Conservation (phyloP, 2,113 vertebrate species). For the Mandrillus leucophaeus region DNA sequence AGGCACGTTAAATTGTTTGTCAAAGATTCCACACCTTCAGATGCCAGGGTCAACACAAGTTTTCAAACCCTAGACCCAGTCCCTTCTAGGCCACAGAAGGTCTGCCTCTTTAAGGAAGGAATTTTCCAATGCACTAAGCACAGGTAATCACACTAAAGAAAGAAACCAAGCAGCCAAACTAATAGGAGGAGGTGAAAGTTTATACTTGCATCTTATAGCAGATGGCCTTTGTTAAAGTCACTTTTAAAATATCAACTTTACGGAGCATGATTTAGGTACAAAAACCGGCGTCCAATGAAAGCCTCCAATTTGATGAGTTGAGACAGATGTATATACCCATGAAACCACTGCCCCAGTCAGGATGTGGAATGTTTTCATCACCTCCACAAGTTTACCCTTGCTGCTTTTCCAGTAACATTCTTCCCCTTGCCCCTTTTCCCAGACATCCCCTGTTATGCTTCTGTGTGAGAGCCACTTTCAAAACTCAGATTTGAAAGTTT, state of each 20-base stretch:
- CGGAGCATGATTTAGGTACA: not conserved
- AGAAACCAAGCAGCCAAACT: not conserved
- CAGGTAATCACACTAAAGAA: not conserved
- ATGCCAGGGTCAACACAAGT: not conserved
- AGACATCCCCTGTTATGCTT: not conserved
- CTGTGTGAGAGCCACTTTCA: conserved; percentile 4
- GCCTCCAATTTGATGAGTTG: not conserved
- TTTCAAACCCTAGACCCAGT: not conserved
- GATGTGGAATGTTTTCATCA: not conserved
- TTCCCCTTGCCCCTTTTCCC: not conserved
- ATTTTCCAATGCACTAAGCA: not conserved
- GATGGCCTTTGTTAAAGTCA: not conserved
- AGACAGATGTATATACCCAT: not conserved
- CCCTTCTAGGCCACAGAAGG: not conserved
- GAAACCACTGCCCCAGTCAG: not conserved
- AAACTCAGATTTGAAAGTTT: conserved; percentile 11
- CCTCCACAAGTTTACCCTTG: not conserved
- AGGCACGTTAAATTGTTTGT: not conserved
- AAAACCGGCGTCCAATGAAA: not conserved
- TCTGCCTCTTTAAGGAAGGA: not conserved
- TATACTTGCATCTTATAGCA: not conserved
- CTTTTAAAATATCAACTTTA: not conserved
- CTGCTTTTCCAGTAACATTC: not conserved
- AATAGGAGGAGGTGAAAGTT: not conserved
- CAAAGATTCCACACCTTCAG: not conserved